Evolutionary conservation across 2,797 vertebrate species (phyloP).

Genomic region (Dendrocincla tyrannina): DNA sequence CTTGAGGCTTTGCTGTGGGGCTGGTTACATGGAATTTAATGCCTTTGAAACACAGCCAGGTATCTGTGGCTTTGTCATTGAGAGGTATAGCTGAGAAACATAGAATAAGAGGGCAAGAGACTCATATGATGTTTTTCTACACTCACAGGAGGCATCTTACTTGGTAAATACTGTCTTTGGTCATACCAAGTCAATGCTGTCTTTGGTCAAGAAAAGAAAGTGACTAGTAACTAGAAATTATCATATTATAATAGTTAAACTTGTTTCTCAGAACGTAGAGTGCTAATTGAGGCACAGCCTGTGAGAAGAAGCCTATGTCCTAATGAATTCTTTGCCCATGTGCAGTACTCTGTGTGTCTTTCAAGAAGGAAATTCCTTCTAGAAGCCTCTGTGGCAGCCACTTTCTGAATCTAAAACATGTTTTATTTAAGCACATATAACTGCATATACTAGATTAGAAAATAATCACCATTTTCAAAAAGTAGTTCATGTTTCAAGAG

Average conservation of each 20-base stretch:
- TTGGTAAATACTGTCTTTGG: neutral
- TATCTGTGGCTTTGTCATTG: conserved; percentile 8
- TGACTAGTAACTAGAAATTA: neutral
- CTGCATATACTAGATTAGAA: neutral
- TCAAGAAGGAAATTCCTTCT: neutral
- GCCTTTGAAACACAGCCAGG: neutral
- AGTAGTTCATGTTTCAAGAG: neutral
- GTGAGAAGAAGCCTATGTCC: neutral
- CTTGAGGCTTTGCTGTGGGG: conserved; percentile 25
- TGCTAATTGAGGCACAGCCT: neutral
- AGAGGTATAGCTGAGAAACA: neutral
- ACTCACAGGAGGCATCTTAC: neutral
- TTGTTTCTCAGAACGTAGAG: neutral
- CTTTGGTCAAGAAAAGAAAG: neutral
- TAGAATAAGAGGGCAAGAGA: neutral
- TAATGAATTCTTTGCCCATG: neutral
- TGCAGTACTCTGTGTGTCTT: neutral
- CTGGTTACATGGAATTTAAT: neutral
- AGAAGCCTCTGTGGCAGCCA: neutral
- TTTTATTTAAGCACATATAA: neutral
- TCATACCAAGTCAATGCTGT: neutral
- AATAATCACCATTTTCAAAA: neutral
- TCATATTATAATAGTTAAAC: neutral
- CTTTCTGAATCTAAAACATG: neutral
- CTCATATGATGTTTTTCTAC: neutral